Base-by-base conservation (phyloP, 2,888 invertebrate genomes). In the Nysson spinosus region DNA sequence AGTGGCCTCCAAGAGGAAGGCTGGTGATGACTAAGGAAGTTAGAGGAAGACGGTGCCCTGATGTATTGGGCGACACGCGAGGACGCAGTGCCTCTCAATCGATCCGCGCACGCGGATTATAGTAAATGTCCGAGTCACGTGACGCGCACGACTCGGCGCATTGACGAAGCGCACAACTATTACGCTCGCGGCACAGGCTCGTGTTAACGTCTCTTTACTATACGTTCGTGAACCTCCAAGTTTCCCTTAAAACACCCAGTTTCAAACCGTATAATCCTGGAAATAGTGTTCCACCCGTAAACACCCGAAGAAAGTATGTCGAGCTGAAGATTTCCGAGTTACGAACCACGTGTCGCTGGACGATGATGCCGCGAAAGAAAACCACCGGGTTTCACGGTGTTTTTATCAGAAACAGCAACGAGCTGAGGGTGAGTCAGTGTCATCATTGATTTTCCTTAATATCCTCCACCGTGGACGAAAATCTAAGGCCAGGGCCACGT, bases 291-390 rank as follows among this genome's bases (percentile, higher is more conserved):
- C 11, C n/a, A n/a, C n/a, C n/a, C n/a, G n/a, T n/a, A n/a, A n/a
- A n/a, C n/a, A n/a, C n/a, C n/a, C n/a, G n/a, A n/a, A n/a, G n/a
- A n/a, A n/a, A n/a, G n/a, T 14, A 63, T 63, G 64, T 9, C 22
- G 3, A 7, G 28, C 3, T 9, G 28, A 28, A 9, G 4, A 22
- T 30, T 42, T 37, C 6, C 22, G 24, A 12, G n/a, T n/a, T 37
- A 12, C 0, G 17, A 20, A n/a, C 37, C 20, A 12, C 2, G 43
- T 14, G 30, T 3, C 3, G 3, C 11, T 16, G n/a, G 26, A 50
- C 22, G 42, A 80, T 72, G 60, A 79, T 79, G 79, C 69, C 68
- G 64, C 64, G 47, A 35, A 50, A 55, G 56, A 66, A 55, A 39
- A 39, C 47, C 46, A 44, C 51, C 51, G 66, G 32, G 64, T 30